Evolutionary conservation across 2,113 vertebrate species (phyloP).

Genomic region (Callopanchax toddi): DNA sequence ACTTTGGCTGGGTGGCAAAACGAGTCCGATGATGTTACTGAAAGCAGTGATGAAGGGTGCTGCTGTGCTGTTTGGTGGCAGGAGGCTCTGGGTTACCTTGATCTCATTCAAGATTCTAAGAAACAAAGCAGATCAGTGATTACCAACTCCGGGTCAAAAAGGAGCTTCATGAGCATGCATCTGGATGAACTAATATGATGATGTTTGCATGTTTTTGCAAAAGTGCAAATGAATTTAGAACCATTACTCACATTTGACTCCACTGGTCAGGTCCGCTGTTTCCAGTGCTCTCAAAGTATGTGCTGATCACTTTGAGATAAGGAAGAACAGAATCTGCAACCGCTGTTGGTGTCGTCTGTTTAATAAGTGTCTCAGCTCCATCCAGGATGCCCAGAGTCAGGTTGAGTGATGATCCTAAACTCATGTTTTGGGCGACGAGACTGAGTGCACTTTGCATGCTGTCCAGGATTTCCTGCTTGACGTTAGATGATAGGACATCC

Average conservation of each 20-base stretch:
- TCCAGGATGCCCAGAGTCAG: conserved; percentile 51
- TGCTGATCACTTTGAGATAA: conserved; percentile 37
- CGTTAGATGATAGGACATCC: conserved; percentile 1
- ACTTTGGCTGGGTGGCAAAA: conserved; percentile 68
- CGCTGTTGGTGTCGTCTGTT: conserved; percentile 26
- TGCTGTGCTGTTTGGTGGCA: conserved; percentile 62
- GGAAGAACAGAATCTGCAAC: conserved; percentile 47
- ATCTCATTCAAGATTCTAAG: conserved; percentile 68
- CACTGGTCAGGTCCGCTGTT: conserved; percentile 50
- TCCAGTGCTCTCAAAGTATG: conserved; percentile 64
- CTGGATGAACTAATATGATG: no score
- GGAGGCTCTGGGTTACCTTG: conserved; percentile 53
- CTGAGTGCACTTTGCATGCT: conserved; percentile 61
- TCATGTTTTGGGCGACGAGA: conserved; percentile 52
- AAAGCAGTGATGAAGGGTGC: conserved; percentile 54
- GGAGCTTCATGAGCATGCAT: no score
- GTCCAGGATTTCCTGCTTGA: conserved; percentile 51
- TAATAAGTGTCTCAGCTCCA: conserved; percentile 46
- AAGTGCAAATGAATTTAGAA: no score
- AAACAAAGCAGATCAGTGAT: conserved; percentile 33
- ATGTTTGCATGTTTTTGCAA: no score
- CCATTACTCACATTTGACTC: conserved; percentile 75
- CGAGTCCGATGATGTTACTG: conserved; percentile 55
- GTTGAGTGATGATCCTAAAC: conserved; percentile 47
- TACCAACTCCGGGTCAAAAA: conserved; percentile 7